A percentile compares a stretch with the other conserved stretches of the same genome.
phyloP scores from a whole-genome alignment of 2,113 vertebrate species.

The Heliornis fulica region DNA sequence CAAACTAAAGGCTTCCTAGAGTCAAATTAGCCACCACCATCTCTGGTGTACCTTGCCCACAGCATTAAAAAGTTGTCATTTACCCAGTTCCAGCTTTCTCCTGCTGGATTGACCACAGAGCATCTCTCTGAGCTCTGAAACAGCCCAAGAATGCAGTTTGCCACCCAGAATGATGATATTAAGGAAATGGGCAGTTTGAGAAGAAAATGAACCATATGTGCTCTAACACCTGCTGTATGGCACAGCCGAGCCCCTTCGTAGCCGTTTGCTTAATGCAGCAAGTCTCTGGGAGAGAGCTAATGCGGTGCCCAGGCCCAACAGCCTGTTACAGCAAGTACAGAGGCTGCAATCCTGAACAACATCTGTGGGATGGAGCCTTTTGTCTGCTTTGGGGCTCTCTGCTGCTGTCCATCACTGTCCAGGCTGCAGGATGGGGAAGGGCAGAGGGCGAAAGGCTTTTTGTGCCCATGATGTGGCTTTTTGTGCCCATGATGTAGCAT shows the following conservation, averaged over 20 bases:
- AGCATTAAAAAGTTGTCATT: rapidly evolving
- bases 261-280: background rate
- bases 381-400: rapidly evolving
- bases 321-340: background rate
- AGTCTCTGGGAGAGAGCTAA: background rate
- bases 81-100: background rate
- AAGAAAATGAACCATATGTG: slow-evolving; percentile 57
- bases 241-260: background rate
- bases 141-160: background rate
- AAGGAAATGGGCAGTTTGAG: slow-evolving; percentile 50
- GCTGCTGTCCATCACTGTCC: background rate
- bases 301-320: background rate
- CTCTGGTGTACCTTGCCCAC: background rate
- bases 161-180: slow-evolving; percentile 8
- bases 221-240: slow-evolving; percentile 40
- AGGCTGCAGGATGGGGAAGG: background rate
- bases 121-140: background rate
- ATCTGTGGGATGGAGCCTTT: rapidly evolving
- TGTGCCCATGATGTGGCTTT: background rate
- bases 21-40: background rate
- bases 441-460: background rate
- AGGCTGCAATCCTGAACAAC: background rate
- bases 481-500: rapidly evolving
- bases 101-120: background rate
- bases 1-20: background rate